Evolutionary conservation across 2,113 vertebrate genomes (phyloP), one percentile per base, ranked within the genome.

Genomic region (Clarias magur): DNA sequence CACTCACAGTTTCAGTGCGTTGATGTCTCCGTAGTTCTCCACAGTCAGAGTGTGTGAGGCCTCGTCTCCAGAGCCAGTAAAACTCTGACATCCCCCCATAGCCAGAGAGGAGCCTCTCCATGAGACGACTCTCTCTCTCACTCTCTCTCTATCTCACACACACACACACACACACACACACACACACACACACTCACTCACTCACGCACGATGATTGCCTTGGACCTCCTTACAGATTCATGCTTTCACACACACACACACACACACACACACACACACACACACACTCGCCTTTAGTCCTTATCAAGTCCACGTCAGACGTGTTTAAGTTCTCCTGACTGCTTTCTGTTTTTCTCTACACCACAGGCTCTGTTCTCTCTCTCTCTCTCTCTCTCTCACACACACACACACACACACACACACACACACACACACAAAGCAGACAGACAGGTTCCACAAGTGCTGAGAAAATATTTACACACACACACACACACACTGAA

Each of bases 61-160:
- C 62, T 91, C 88, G 80, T 91, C 90, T n/a, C 78, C 88, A 76
- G 90, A 88, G 78, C 90, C 88, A 82, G 23, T 82, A 80, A 85
- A 85, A 85, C 90, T 91, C 90, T 91, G 90, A 85, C 90, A 91
- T 80, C 90, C 90, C 84, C 90, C 90, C 90, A 91, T 91, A 72
- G 79, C 86, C 85, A 88, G 72, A 54, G 72, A 59, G 73, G 23
- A 59, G 59, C 80, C 38, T 86, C 84, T 88, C 89, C 87, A 88
- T 90, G 72, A 90, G 86, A 88, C 42, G 42, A 67, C 23, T 0
- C 25, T 16, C 73, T 25, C 72, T 25, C 60, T 70, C 60, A 7
- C 4, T 48, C 78, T 59, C 83, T 78, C 53, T 57, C 30, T 60
- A 5, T 53, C 62, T 67, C 34, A 57, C 53, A 68, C 23, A 73